Conservation (phyloP, 1,140 invertebrate species). For the Alviniconcha marisindica region DNA sequence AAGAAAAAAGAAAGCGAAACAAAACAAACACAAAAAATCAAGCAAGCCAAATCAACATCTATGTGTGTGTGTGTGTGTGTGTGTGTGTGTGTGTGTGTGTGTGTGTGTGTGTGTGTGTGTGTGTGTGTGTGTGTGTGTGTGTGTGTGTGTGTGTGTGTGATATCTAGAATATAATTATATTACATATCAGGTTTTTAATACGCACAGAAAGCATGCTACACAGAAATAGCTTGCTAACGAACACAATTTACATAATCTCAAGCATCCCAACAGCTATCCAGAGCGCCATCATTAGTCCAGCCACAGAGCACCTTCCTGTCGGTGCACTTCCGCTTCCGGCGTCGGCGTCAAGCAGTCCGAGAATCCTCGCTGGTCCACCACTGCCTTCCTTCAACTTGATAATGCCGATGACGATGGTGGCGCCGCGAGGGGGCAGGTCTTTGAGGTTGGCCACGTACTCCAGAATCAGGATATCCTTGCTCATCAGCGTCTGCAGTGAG, state of each 20-base stretch:
- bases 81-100: no score
- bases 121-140: no score
- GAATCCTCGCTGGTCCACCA: conserved; percentile 57
- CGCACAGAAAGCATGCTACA: not conserved
- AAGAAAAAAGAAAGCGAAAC: no score
- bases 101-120: no score
- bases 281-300: not conserved
- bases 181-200: no score
- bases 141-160: no score
- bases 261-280: not conserved
- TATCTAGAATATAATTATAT: no score
- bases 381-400: conserved; percentile 57
- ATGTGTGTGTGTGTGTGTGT: no score
- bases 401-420: conserved; percentile 51
- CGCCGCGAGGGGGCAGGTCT: conserved; percentile 51
- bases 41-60: no score
- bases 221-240: not conserved
- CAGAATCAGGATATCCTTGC: conserved; percentile 51
- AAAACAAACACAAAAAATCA: no score
- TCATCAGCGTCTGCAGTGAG: not conserved
- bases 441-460: conserved; percentile 58
- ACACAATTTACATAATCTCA: not conserved
- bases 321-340: not conserved
- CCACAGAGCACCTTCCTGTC: not conserved
- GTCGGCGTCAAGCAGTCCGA: conserved; percentile 26